Evolutionary conservation across 2,797 vertebrate genomes (phyloP).

Genomic region (Chromobotia macracanthus): DNA sequence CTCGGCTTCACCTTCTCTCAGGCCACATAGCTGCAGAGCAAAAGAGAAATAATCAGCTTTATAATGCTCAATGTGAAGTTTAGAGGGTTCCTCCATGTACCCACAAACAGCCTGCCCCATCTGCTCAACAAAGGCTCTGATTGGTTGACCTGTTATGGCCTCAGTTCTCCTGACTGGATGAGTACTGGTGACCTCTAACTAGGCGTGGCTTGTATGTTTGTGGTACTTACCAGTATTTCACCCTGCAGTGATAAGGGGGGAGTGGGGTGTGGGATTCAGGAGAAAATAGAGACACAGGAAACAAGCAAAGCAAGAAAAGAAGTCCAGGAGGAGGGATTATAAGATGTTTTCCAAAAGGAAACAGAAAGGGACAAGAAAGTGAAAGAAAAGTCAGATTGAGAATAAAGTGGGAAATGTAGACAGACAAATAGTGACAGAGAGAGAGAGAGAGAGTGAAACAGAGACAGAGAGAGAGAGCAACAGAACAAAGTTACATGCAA

Average conservation of each 20-base stretch:
- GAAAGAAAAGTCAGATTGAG: slow-evolving; percentile 52
- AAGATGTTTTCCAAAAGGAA: slow-evolving; percentile 60
- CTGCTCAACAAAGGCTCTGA: slow-evolving; percentile 35
- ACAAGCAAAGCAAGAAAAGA: slow-evolving; percentile 36
- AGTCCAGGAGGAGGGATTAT: slow-evolving; percentile 19
- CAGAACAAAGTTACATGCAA: slow-evolving; percentile 93
- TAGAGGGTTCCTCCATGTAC: not conserved
- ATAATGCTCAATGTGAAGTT: not conserved
- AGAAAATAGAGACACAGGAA: slow-evolving; percentile 8
- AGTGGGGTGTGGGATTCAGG: slow-evolving; percentile 7
- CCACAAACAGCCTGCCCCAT: slow-evolving; percentile 42
- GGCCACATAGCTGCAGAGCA: slow-evolving; percentile 69
- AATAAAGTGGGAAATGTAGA: slow-evolving; percentile 9
- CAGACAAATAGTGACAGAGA: slow-evolving; percentile 46
- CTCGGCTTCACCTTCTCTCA: slow-evolving; percentile 70
- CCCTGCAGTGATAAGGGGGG: slow-evolving; percentile 79
- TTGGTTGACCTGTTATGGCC: slow-evolving; percentile 63
- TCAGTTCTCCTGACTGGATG: slow-evolving; percentile 74
- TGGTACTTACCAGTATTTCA: slow-evolving; percentile 98
- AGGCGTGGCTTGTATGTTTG: slow-evolving; percentile 68
- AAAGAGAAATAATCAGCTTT: slow-evolving; percentile 57
- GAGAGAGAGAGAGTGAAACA: slow-evolving; percentile 53
- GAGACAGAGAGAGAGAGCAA: slow-evolving; percentile 60
- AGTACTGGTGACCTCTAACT: slow-evolving; percentile 74
- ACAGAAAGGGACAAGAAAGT: slow-evolving; percentile 57